Conservation (phyloP, 2,888 invertebrate species). For the Gibbula magus region DNA sequence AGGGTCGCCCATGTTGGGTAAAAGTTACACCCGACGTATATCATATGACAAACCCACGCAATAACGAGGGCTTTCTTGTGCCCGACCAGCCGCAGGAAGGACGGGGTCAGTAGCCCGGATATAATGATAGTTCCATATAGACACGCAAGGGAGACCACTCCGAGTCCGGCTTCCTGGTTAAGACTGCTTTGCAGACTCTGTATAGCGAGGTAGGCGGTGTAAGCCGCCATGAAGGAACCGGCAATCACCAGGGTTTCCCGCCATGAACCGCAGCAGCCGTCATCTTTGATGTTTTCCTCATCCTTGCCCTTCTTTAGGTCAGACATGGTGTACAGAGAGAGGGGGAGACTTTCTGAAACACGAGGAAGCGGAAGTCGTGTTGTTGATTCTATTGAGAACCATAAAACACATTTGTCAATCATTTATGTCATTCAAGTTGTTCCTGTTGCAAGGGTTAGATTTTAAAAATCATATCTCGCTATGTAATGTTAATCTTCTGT, state of each 20-base stretch:
- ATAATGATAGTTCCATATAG: constrained; percentile 66
- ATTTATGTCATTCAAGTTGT: no score
- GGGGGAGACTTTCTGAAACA: no score
- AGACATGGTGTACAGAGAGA: no score
- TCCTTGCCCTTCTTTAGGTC: no score
- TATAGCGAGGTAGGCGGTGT: constrained; percentile 67
- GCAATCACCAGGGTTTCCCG: constrained; percentile 55
- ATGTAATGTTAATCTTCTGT: no score
- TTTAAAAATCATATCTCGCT: no score
- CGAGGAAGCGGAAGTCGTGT: no score
- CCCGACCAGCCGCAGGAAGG: constrained; percentile 55
- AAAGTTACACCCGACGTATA: constrained; percentile 60
- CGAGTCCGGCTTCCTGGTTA: constrained; percentile 61
- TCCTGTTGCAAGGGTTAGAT: no score
- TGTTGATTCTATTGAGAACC: no score
- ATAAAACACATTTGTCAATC: no score
- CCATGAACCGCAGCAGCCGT: constrained; percentile 24
- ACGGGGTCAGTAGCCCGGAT: constrained; percentile 63
- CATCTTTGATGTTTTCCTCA: no score
- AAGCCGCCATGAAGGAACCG: constrained; percentile 60
- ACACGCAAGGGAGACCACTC: constrained; percentile 63
- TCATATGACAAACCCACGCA: constrained; percentile 52
- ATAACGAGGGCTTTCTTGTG: constrained; percentile 58
- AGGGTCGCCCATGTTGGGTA: constrained; percentile 58
- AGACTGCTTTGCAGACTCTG: constrained; percentile 70